These are phyloP conservation scores for Cololabis saira DNA, from an alignment of 2,113 vertebrate species.

Conservation along the genomic window DNA sequence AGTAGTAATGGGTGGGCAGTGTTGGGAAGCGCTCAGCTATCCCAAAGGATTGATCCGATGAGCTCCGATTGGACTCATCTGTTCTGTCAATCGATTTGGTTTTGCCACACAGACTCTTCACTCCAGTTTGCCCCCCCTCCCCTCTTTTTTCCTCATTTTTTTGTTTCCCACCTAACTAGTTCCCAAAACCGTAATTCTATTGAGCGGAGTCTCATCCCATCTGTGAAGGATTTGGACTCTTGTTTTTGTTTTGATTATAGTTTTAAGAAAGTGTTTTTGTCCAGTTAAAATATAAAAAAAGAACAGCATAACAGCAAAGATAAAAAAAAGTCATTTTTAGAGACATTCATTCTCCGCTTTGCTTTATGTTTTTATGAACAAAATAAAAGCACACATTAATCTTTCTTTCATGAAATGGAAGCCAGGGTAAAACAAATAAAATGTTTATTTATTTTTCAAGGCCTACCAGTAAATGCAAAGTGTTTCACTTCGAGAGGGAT, in stretches of 20 bases:
- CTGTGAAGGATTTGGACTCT: slow-evolving; percentile 52
- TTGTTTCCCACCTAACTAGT: slow-evolving; percentile 52
- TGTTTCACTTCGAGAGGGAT: not conserved
- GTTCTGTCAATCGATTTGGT: slow-evolving; percentile 81
- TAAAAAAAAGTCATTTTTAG: slow-evolving; percentile 41
- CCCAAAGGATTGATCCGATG: slow-evolving; percentile 73
- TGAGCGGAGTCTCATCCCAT: slow-evolving; percentile 69
- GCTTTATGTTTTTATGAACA: slow-evolving; percentile 20
- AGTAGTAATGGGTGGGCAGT: slow-evolving; percentile 76
- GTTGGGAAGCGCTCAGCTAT: slow-evolving; percentile 65
- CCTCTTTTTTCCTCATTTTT: slow-evolving; percentile 61
- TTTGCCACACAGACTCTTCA: slow-evolving; percentile 67
- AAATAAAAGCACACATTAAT: slow-evolving; percentile 30
- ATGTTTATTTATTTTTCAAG: slow-evolving; percentile 1
- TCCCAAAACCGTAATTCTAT: slow-evolving; percentile 64
- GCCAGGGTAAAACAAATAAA: not conserved
- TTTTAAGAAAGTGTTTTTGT: slow-evolving; percentile 43
- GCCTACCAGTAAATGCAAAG: slow-evolving; percentile 10
- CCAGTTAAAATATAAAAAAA: slow-evolving; percentile 22
- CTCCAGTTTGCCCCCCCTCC: slow-evolving; percentile 51
- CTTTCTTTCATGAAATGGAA: slow-evolving; percentile 10
- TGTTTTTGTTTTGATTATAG: slow-evolving; percentile 69
- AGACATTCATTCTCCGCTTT: slow-evolving; percentile 33
- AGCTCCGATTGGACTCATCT: slow-evolving; percentile 80
- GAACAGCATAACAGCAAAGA: slow-evolving; percentile 16